A percentile compares a stretch with the other conserved stretches of the same genome.
Conservation (phyloP, 2,797 vertebrate genomes). For the Buphagus erythrorhynchus region DNA sequence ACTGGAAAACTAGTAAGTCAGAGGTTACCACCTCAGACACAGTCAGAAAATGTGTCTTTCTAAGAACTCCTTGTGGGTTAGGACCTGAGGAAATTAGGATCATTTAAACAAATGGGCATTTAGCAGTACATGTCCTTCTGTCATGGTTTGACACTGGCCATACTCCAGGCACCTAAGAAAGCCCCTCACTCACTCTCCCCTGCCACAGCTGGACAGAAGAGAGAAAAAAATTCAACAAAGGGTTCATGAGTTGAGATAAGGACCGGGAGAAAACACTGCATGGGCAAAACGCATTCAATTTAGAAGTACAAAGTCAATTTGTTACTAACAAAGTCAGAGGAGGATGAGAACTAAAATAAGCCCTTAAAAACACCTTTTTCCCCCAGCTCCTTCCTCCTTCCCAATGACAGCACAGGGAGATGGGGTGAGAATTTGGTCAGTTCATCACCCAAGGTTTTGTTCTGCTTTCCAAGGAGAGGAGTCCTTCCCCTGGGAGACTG, state of each 20-base stretch:
- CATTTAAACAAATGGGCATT: not conserved
- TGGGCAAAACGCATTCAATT: not conserved
- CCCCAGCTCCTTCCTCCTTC: not conserved
- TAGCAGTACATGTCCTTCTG: not conserved
- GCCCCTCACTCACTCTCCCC: not conserved
- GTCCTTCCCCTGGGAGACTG: rapidly evolving
- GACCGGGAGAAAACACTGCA: not conserved
- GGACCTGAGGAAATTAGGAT: not conserved
- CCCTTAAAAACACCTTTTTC: not conserved
- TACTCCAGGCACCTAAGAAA: rapidly evolving
- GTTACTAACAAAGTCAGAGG: not conserved
- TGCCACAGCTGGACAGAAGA: not conserved
- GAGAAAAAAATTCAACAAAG: not conserved
- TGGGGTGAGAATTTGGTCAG: not conserved
- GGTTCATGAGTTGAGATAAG: not conserved
- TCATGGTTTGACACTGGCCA: not conserved
- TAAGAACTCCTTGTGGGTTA: not conserved
- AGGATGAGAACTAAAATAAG: not conserved
- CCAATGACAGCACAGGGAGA: rapidly evolving
- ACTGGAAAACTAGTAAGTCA: conserved; percentile 57
- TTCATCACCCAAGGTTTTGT: rapidly evolving
- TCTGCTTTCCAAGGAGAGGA: not conserved
- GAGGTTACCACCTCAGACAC: conserved; percentile 15
- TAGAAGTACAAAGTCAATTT: not conserved
- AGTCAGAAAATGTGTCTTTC: not conserved